Conservation (phyloP, 2,888 invertebrate genomes). For the Allophyes oxyacanthae region DNA sequence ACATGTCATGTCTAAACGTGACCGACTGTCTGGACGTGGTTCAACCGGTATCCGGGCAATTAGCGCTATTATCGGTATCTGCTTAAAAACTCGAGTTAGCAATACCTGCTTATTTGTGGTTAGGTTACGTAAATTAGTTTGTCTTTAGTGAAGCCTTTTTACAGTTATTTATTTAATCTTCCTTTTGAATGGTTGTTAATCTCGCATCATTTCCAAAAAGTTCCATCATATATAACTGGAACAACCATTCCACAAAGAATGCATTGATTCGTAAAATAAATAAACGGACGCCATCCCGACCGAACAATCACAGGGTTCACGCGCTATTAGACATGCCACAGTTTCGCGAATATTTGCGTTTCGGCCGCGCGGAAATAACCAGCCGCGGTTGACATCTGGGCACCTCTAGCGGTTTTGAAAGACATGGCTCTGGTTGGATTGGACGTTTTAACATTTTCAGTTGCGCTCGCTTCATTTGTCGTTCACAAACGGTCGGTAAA, state of each 20-base stretch:
- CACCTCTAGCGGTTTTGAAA: slow-evolving; percentile 43
- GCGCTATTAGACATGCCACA: slow-evolving; percentile 76
- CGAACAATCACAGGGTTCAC: slow-evolving; percentile 77
- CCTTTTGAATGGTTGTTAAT: slow-evolving; percentile 1
- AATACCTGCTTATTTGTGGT: slow-evolving; percentile 16
- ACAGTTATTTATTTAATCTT: slow-evolving; percentile 4
- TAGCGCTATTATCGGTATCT: too few relatives aligned
- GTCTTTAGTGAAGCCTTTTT: not conserved
- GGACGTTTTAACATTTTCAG: slow-evolving; percentile 69
- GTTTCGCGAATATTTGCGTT: slow-evolving; percentile 72
- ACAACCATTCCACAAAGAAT: slow-evolving; percentile 52
- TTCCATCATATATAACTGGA: slow-evolving; percentile 37
- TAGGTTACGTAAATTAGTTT: too few relatives aligned
- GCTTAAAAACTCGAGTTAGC: slow-evolving; percentile 24
- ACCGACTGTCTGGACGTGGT: too few relatives aligned
- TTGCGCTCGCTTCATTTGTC: slow-evolving; percentile 80
- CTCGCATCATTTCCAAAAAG: slow-evolving; percentile 23
- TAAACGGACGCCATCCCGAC: slow-evolving; percentile 65
- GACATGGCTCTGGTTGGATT: slow-evolving; percentile 58
- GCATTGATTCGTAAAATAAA: slow-evolving; percentile 69
- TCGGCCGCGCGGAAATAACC: slow-evolving; percentile 59
- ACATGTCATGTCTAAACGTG: too few relatives aligned
- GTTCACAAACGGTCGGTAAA: slow-evolving; percentile 80
- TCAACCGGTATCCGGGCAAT: too few relatives aligned
- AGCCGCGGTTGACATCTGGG: slow-evolving; percentile 51